Conservation (phyloP, 2,888 invertebrate genomes). For the Hirudinaria manillensis region DNA sequence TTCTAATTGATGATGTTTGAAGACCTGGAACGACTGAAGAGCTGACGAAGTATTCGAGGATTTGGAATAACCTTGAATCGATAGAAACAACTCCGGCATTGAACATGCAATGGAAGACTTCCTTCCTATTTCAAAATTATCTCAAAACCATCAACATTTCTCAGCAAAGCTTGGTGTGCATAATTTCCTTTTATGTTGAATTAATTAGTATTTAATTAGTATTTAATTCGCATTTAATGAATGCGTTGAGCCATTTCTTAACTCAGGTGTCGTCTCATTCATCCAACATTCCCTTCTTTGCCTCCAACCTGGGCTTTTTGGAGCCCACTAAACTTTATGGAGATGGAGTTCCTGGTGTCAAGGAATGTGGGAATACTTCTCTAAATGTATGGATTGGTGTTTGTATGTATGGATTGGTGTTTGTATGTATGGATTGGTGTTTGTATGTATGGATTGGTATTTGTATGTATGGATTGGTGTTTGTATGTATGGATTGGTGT, state of each 20-base stretch:
- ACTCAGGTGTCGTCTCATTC: neutral
- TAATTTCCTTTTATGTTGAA: too few relatives aligned
- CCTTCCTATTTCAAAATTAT: neutral
- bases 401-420: neutral
- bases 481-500: neutral
- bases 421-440: neutral
- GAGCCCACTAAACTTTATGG: constrained; percentile 48
- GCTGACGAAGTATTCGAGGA: neutral
- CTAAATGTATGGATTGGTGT: neutral
- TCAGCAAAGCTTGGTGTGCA: neutral
- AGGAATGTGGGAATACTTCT: neutral
- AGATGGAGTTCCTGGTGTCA: constrained; percentile 18
- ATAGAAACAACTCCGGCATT: constrained; percentile 14
- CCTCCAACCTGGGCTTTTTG: constrained; percentile 70
- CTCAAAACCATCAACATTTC: constrained; percentile 13
- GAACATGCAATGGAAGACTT: constrained; percentile 7
- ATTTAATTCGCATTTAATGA: neutral
- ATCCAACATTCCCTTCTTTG: constrained; percentile 69
- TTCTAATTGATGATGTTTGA: too few relatives aligned
- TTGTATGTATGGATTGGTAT: too few relatives aligned
- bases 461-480: too few relatives aligned
- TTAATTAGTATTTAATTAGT: too few relatives aligned
- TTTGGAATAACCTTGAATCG: neutral
- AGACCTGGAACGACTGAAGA: too few relatives aligned
- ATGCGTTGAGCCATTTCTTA: neutral